Conservation (phyloP, 2,113 vertebrate species). For the Tragelaphus buxtoni region DNA sequence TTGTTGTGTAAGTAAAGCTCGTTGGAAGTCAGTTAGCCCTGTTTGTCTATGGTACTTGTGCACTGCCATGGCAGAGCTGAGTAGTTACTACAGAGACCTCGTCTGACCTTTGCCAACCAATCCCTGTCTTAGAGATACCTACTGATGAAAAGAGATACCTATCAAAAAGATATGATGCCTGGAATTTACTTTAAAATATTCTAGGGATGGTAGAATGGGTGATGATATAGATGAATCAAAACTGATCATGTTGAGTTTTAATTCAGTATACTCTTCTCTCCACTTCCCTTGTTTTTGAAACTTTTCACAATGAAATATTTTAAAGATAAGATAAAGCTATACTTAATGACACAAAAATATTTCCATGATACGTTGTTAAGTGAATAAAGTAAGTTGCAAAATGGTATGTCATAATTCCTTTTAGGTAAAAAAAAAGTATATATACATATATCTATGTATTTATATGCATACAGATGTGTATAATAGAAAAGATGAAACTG, state of each 20-base stretch:
- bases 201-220: neutral
- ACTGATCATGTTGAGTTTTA: neutral
- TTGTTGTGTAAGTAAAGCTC: neutral
- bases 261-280: neutral
- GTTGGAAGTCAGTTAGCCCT: neutral
- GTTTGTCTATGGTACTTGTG: neutral
- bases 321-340: neutral
- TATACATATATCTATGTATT: neutral
- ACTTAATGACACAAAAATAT: neutral
- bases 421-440: neutral
- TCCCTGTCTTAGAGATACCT: neutral
- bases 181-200: neutral
- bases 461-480: neutral
- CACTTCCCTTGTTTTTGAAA: neutral
- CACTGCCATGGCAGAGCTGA: neutral
- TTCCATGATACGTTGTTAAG: neutral
- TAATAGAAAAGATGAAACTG: neutral
- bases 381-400: neutral
- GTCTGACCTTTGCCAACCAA: neutral
- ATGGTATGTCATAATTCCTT: too few relatives aligned
- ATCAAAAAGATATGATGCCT: neutral
- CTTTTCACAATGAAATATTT: neutral
- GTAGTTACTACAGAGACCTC: neutral
- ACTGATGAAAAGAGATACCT: neutral
- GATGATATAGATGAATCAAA: neutral